Evolutionary conservation across 2,797 vertebrate species (phyloP).

Genomic region (Rhinatrema bivittatum): DNA sequence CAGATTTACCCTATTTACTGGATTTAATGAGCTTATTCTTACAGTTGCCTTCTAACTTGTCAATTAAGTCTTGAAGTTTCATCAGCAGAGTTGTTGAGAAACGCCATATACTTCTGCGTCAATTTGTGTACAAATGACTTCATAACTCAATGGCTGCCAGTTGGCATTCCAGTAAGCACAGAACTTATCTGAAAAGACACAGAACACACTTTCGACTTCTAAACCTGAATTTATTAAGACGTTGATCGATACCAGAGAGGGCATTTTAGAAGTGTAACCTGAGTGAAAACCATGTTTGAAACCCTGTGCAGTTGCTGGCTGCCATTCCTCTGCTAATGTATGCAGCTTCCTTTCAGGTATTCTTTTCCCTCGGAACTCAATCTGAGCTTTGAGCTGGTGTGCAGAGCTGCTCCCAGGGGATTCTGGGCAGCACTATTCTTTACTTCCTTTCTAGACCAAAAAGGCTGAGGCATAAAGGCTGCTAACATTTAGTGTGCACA

Average conservation of each 20-base stretch:
- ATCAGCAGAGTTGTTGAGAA: neutral
- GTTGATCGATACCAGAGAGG: conserved; percentile 26
- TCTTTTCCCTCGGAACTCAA: neutral
- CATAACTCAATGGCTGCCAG: conserved; percentile 25
- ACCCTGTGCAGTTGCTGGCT: neutral
- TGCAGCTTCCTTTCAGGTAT: neutral
- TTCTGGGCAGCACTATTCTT: neutral
- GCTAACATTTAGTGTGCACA: too few relatives aligned
- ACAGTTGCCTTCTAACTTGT: neutral
- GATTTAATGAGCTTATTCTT: too few relatives aligned
- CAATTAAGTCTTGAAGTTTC: accelerated
- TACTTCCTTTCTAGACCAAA: too few relatives aligned
- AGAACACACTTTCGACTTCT: too few relatives aligned
- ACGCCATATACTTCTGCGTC: neutral
- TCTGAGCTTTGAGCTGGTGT: neutral
- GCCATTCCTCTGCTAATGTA: neutral
- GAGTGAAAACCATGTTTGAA: conserved; percentile 9
- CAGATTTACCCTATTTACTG: too few relatives aligned
- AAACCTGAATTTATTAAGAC: conserved; percentile 6
- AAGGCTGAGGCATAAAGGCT: too few relatives aligned
- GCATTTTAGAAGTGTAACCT: conserved; percentile 22
- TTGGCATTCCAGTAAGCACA: conserved; percentile 24
- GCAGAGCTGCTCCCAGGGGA: neutral
- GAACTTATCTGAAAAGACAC: conserved; percentile 10
- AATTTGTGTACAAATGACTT: neutral